Conservation (phyloP, 2,113 vertebrate genomes). For the Aythya baeri region DNA sequence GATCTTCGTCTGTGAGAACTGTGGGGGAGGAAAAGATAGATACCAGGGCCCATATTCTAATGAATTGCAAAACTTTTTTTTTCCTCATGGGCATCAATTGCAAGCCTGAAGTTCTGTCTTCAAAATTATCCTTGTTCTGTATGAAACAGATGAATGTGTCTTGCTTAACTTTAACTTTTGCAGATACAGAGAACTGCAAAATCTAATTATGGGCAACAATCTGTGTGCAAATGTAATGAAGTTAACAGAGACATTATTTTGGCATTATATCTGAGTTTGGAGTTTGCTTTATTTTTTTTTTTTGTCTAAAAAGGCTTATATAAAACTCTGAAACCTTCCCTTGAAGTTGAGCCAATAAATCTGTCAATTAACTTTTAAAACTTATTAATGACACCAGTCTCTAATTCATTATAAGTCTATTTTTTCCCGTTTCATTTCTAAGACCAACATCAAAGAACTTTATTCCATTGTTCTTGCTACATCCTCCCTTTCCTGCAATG, state of each 20-base stretch:
- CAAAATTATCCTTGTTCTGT: neutral
- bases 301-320: neutral
- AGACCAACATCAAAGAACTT: neutral
- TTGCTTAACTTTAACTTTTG: slow-evolving; percentile 11
- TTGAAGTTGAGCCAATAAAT: neutral
- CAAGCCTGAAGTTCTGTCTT: slow-evolving; percentile 7
- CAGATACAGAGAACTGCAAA: neutral
- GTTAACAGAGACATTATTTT: neutral
- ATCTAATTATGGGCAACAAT: neutral
- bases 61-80: slow-evolving; percentile 53
- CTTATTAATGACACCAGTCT: neutral
- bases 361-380: neutral
- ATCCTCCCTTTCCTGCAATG: neutral
- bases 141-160: neutral
- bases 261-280: neutral
- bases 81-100: neutral
- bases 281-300: neutral
- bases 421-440: neutral
- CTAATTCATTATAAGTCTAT: neutral
- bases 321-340: slow-evolving; percentile 19
- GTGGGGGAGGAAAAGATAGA: slow-evolving; percentile 57
- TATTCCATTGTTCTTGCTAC: neutral
- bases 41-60: slow-evolving; percentile 27
- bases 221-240: neutral
- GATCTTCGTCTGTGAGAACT: slow-evolving; percentile 54